phyloP scores from a whole-genome alignment of 2,113 vertebrate genomes.

The Orycteropus afer region DNA sequence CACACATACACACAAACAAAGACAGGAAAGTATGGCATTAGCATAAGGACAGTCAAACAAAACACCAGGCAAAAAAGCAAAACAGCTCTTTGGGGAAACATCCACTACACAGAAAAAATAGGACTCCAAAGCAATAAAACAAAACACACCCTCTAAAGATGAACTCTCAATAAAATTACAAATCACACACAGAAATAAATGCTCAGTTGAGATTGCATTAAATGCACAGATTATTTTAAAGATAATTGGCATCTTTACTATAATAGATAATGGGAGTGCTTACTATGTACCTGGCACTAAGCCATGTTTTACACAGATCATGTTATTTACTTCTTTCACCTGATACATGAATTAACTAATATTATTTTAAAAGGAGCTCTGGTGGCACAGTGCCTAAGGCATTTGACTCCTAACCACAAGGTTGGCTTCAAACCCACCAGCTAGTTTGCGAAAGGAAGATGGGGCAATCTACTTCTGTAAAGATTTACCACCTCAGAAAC shows the following conservation, averaged over 20 bases:
- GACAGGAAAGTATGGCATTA: neutral
- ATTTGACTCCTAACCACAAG: too few relatives aligned
- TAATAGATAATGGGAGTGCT: neutral
- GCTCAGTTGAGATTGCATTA: neutral
- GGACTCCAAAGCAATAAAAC: slow-evolving; percentile 1
- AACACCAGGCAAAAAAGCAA: neutral
- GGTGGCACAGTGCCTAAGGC: too few relatives aligned
- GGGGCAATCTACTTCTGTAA: too few relatives aligned
- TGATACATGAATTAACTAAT: neutral
- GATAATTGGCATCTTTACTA: neutral
- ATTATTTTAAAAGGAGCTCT: too few relatives aligned
- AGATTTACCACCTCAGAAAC: too few relatives aligned
- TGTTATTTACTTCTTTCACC: neutral
- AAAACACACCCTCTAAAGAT: neutral
- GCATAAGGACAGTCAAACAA: neutral
- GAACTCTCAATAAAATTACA: slow-evolving; percentile 15
- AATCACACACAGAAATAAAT: neutral
- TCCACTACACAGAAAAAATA: neutral
- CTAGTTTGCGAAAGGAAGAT: too few relatives aligned
- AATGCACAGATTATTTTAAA: neutral
- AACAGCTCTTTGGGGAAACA: neutral
- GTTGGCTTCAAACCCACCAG: too few relatives aligned
- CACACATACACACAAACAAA: too few relatives aligned
- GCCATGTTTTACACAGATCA: neutral
- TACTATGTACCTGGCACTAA: neutral